phyloP scores from a whole-genome alignment of 2,888 invertebrate genomes.

The Lepidocyrtinus sp. region DNA sequence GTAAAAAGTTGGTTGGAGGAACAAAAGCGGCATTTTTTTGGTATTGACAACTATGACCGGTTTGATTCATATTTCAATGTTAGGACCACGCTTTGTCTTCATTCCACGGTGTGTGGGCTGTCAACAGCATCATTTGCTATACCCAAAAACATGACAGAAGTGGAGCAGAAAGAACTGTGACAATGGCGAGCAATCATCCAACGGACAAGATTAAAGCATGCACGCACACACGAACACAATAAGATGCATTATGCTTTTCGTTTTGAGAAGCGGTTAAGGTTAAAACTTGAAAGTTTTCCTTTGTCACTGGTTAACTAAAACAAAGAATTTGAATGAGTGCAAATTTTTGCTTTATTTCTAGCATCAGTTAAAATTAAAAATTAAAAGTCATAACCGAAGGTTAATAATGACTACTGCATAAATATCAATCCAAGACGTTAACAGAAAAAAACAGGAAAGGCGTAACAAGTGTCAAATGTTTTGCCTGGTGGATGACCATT shows the following conservation, averaged over 20 bases:
- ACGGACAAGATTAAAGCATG: slow-evolving; percentile 10
- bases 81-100: not conserved
- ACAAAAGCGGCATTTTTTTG: not conserved
- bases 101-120: slow-evolving; percentile 15
- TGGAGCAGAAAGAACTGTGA: slow-evolving; percentile 44
- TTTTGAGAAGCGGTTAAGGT: slow-evolving; percentile 48
- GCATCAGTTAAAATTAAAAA: slow-evolving; percentile 28
- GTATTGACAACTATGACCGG: slow-evolving; percentile 1
- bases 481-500: no score
- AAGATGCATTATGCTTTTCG: not conserved
- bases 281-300: slow-evolving; percentile 38
- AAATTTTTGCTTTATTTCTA: not conserved
- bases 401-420: slow-evolving; percentile 44
- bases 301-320: slow-evolving; percentile 9
- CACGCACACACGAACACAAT: slow-evolving; percentile 15
- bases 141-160: slow-evolving; percentile 46
- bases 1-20: no score
- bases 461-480: not conserved
- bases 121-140: slow-evolving; percentile 3
- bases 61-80: slow-evolving; percentile 11
- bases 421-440: not conserved
- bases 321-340: slow-evolving; percentile 13
- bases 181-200: slow-evolving; percentile 21
- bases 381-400: slow-evolving; percentile 47
- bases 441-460: not conserved